These are phyloP conservation scores for Nasonia longicornis DNA, from an alignment of 1,140 invertebrate species.

Conservation along the genomic window DNA sequence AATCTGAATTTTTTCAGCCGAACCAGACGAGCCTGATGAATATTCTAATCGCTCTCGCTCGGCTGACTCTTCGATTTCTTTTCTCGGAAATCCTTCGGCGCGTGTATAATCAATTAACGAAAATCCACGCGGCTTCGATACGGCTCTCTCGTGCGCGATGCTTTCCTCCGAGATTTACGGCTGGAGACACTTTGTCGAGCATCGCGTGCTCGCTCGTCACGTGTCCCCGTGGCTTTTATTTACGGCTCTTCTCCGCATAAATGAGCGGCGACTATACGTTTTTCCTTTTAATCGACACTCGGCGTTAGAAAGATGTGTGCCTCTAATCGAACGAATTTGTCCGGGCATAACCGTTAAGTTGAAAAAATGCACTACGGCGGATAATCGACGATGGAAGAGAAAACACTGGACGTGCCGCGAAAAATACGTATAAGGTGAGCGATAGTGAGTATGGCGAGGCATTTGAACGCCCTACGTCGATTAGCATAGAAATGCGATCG, in stretches of 20 bases:
- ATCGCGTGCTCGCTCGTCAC: conserved; percentile 31
- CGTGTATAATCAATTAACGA: conserved; percentile 23
- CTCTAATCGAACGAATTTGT: background rate
- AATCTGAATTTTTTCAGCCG: conserved; percentile 20
- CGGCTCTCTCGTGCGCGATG: background rate
- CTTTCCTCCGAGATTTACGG: conserved; percentile 15
- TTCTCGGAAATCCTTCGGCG: conserved; percentile 20
- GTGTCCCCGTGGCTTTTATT: conserved; percentile 29
- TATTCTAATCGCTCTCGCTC: conserved; percentile 32
- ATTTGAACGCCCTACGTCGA: conserved; percentile 30
- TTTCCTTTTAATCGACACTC: background rate
- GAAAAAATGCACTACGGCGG: no score
- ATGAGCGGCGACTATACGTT: background rate
- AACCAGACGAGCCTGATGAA: conserved; percentile 27
- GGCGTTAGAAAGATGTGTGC: background rate
- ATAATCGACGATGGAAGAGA: no score
- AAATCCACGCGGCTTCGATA: background rate
- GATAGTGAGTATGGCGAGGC: background rate
- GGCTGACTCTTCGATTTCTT: conserved; percentile 32
- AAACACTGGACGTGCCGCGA: conserved; percentile 9
- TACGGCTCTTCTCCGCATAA: conserved; percentile 27
- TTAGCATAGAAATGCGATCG: conserved; percentile 44
- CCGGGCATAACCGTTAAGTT: no score
- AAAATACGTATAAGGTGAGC: background rate
- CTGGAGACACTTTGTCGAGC: background rate